A percentile compares a stretch with the other conserved stretches of the same genome.
These are phyloP conservation scores for Sphinx pinastri DNA, from an alignment of 2,888 invertebrate species.

Conservation along the genomic window DNA sequence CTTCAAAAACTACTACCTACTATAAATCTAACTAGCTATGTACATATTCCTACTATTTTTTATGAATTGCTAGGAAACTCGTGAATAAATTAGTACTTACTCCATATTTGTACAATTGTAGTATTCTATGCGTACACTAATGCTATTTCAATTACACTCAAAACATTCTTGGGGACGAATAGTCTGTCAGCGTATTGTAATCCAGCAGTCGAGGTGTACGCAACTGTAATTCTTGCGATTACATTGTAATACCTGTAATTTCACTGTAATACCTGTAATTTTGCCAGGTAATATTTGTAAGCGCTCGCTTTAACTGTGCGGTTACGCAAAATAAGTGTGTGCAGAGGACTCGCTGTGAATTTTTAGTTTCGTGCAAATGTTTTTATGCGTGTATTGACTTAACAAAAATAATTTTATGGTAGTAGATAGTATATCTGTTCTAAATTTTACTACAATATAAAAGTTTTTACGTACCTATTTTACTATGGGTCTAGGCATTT, in stretches of 20 bases:
- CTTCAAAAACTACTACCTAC: no score
- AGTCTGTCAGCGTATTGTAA: slow-evolving; percentile 35
- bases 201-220: slow-evolving; percentile 25
- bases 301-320: slow-evolving; percentile 46
- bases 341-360: slow-evolving; percentile 2
- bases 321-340: background rate
- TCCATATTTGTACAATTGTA: background rate
- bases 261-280: slow-evolving; percentile 52
- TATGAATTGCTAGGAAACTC: no score
- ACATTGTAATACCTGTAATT: slow-evolving; percentile 52
- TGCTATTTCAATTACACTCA: slow-evolving; percentile 1
- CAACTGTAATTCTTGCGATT: slow-evolving; percentile 22
- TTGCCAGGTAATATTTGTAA: slow-evolving; percentile 57
- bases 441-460: no score
- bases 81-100: no score
- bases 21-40: no score
- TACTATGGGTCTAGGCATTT: no score
- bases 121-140: background rate
- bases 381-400: background rate
- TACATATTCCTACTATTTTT: no score
- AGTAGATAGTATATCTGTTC: no score
- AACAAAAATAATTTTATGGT: background rate
- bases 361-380: background rate
- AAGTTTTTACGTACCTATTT: no score
- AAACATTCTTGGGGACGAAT: slow-evolving; percentile 23